A percentile compares a stretch with the other conserved stretches of the same genome.
These are phyloP conservation scores for Scrobipalpa atriplicella DNA, from an alignment of 2,888 invertebrate species.

Conservation along the genomic window DNA sequence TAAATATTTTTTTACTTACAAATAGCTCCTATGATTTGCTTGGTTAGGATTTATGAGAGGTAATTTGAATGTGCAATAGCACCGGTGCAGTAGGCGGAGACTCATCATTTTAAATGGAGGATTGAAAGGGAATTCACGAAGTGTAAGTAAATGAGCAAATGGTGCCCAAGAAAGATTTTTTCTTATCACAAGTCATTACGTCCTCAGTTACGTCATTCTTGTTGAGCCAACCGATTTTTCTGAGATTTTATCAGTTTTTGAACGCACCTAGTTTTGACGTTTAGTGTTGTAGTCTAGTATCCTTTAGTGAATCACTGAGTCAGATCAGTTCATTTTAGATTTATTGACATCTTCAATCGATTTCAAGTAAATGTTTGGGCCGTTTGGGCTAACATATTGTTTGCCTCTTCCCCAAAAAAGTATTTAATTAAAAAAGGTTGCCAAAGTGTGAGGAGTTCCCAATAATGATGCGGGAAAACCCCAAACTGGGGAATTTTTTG, in stretches of 20 bases:
- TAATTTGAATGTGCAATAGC: not conserved
- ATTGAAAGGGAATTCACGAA: not conserved
- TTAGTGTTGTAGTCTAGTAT: not conserved
- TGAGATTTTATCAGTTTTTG: not conserved
- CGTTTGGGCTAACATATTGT: too few species aligned
- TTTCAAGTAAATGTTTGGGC: too few species aligned
- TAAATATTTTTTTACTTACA: constrained; percentile 5
- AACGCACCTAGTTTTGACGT: not conserved
- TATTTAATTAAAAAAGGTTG: too few species aligned
- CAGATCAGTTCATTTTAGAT: not conserved
- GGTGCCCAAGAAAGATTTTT: not conserved
- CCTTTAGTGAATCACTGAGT: not conserved
- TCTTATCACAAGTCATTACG: not conserved
- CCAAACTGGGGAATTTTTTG: too few species aligned
- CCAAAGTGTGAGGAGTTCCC: too few species aligned
- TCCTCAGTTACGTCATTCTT: too few species aligned
- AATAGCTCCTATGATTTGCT: not conserved
- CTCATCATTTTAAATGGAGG: constrained; percentile 1
- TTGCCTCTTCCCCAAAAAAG: too few species aligned
- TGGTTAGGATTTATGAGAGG: not conserved
- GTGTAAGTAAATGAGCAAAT: too few species aligned
- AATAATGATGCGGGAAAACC: too few species aligned
- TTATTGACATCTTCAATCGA: not conserved
- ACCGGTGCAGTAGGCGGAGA: not conserved
- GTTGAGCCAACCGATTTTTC: not conserved